Conservation (phyloP, 30 jellyfish, hydroid and myxozoan genomes). For the Nemopilema nomurai region DNA sequence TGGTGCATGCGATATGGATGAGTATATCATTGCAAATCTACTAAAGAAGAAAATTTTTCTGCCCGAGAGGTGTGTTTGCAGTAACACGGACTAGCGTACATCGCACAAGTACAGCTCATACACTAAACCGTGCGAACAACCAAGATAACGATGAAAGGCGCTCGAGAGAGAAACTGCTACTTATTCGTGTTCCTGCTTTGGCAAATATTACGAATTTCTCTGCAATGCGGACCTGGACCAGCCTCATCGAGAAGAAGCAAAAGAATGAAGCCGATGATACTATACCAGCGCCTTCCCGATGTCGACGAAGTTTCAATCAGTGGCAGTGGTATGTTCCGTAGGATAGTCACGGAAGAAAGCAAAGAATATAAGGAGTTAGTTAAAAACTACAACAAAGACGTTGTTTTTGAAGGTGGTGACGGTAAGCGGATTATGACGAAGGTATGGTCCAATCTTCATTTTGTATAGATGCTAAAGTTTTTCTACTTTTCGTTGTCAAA, state of each 20-base stretch:
- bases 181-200: neutral
- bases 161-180: neutral
- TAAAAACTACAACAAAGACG: constrained; percentile 41
- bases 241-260: constrained; percentile 21
- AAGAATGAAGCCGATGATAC: constrained; percentile 53
- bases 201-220: constrained; percentile 9
- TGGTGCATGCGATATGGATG: constrained; percentile 1
- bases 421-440: constrained; percentile 51
- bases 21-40: neutral
- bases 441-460: constrained; percentile 6
- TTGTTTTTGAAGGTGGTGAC: constrained; percentile 48
- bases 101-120: neutral
- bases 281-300: constrained; percentile 56
- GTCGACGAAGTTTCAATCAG: constrained; percentile 63
- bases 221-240: constrained; percentile 52
- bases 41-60: neutral
- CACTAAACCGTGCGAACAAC: neutral
- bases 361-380: constrained; percentile 33
- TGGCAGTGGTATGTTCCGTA: constrained; percentile 69
- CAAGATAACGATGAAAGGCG: neutral
- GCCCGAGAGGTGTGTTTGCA: neutral
- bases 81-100: neutral
- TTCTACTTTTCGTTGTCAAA: neutral
- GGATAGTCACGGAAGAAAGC: constrained; percentile 50
- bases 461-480: too few species aligned